Percentiles rank a stretch among this genome's conserved stretches.
Evolutionary conservation across 2,113 vertebrate species (phyloP).

Genomic region (Cyphomyrus plagiostoma): DNA sequence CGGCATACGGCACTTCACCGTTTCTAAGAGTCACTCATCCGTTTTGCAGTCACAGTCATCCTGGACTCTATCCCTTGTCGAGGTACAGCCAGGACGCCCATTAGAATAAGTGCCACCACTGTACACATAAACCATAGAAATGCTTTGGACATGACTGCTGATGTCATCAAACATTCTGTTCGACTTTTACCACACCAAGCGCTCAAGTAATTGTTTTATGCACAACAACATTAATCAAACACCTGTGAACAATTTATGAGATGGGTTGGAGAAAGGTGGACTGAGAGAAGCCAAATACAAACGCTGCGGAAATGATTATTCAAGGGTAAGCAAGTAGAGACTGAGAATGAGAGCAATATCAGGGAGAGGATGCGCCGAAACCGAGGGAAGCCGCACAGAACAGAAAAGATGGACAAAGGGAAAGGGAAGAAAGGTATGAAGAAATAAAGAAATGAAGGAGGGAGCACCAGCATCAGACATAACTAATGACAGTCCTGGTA

Average conservation of each 20-base stretch:
- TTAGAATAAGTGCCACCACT: not conserved
- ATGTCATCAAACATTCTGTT: not conserved
- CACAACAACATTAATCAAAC: not conserved
- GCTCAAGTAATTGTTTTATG: not conserved
- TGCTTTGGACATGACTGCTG: not conserved
- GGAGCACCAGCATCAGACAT: not conserved
- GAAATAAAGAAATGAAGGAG: not conserved
- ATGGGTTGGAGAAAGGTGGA: not conserved
- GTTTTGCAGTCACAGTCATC: not conserved
- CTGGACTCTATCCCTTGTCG: not conserved
- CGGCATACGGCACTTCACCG: not conserved
- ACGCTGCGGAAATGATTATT: not conserved
- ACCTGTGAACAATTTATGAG: not conserved
- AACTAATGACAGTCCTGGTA: not conserved
- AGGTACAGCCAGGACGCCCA: not conserved
- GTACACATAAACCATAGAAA: not conserved
- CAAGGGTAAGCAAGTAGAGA: not conserved
- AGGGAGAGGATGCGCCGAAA: not conserved
- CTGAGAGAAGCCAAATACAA: not conserved
- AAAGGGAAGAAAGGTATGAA: not conserved
- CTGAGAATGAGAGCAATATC: not conserved
- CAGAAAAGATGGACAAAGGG: not conserved
- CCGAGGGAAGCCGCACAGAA: not conserved
- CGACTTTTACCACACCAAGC: not conserved
- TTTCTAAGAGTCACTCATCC: not conserved